phyloP scores from a whole-genome alignment of 2,797 vertebrate species.

The Onychomys leucogaster region DNA sequence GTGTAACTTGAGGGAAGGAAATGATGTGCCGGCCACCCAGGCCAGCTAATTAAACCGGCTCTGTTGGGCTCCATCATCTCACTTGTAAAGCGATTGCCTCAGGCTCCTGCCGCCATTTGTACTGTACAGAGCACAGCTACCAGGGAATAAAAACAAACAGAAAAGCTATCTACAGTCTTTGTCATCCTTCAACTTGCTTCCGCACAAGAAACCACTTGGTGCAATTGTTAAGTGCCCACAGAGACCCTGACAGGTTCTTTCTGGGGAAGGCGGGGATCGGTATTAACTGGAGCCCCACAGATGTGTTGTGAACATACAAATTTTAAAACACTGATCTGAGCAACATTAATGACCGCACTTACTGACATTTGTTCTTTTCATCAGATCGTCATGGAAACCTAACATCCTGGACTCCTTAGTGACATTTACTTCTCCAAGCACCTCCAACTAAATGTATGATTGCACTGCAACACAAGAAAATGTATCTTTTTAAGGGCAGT shows the following conservation, averaged over 20 bases:
- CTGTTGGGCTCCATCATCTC: slow-evolving; percentile 3
- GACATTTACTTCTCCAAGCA: background rate
- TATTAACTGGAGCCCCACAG: background rate
- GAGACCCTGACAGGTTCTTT: background rate
- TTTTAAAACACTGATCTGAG: slow-evolving; percentile 50
- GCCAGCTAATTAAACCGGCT: slow-evolving; percentile 62
- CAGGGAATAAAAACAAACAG: background rate
- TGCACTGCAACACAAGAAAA: background rate
- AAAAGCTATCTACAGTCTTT: background rate
- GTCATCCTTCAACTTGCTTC: background rate
- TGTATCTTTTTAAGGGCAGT: background rate
- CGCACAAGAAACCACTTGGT: slow-evolving; percentile 13
- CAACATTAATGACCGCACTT: background rate
- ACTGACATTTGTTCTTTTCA: background rate
- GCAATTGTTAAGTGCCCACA: slow-evolving; percentile 6
- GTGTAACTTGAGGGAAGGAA: background rate
- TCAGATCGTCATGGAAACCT: slow-evolving; percentile 28
- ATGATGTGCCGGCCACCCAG: background rate
- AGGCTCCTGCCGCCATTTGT: background rate
- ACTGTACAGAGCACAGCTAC: slow-evolving; percentile 37
- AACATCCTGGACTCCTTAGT: background rate
- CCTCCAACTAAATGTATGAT: background rate
- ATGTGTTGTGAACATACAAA: background rate
- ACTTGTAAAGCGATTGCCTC: slow-evolving; percentile 28
- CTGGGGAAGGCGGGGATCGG: background rate